Evolutionary conservation across 2,113 vertebrate species (phyloP).

Genomic region (Cyphotilapia sp.): DNA sequence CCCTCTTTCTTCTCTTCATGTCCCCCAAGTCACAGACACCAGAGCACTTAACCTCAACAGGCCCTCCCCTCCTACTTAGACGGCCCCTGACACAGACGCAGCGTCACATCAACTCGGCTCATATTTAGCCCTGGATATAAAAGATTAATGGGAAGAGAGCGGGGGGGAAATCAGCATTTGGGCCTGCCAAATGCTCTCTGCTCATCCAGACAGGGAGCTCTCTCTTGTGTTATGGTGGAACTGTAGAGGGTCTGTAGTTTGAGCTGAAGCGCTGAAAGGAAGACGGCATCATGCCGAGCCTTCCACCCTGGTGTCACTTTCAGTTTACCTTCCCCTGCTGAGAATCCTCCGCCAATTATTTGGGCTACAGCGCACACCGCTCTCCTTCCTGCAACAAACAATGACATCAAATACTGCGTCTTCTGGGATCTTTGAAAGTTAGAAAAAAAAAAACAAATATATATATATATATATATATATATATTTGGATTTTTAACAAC

Average conservation of each 20-base stretch:
- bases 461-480: background rate
- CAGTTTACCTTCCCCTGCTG: constrained; percentile 69
- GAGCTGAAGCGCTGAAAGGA: constrained; percentile 42
- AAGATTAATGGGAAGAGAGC: constrained; percentile 59
- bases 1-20: background rate
- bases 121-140: constrained; percentile 63
- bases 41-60: constrained; percentile 72
- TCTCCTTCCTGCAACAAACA: constrained; percentile 42
- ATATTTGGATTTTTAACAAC: constrained; percentile 28
- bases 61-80: constrained; percentile 15
- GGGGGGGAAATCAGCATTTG: background rate
- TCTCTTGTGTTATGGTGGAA: constrained; percentile 19
- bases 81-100: constrained; percentile 49
- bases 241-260: constrained; percentile 35
- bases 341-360: constrained; percentile 61
- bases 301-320: constrained; percentile 57
- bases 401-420: constrained; percentile 48
- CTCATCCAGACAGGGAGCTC: constrained; percentile 22
- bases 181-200: constrained; percentile 30
- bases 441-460: background rate
- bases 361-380: constrained; percentile 43
- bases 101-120: constrained; percentile 63
- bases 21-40: constrained; percentile 54
- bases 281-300: constrained; percentile 48
- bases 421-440: constrained; percentile 25